These are phyloP conservation scores for Calephelis virginiensis DNA, from an alignment of 1,140 invertebrate species.

Conservation along the genomic window DNA sequence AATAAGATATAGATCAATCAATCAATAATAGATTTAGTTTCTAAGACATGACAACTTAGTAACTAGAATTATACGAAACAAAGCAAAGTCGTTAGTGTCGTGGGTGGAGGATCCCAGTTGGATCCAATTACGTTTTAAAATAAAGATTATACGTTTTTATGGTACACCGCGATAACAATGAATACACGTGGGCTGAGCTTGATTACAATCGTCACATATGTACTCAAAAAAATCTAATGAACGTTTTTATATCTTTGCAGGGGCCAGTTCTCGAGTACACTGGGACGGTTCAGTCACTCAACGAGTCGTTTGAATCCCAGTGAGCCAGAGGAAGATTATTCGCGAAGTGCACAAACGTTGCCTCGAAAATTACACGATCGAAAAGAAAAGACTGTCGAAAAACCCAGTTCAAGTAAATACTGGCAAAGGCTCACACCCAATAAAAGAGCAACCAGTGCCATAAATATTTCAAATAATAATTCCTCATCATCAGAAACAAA, in stretches of 20 bases:
- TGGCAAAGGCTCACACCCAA: conserved; percentile 77
- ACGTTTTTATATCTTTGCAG: conserved; percentile 69
- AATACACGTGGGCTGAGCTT: conserved; percentile 49
- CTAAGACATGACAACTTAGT: conserved; percentile 27
- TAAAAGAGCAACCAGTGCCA: conserved; percentile 82
- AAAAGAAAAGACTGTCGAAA: conserved; percentile 73
- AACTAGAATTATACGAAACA: conserved; percentile 43
- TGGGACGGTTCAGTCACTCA: conserved; percentile 89
- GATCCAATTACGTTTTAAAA: conserved; percentile 66
- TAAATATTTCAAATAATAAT: conserved; percentile 87
- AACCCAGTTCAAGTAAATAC: conserved; percentile 66
- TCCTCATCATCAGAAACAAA: conserved; percentile 72
- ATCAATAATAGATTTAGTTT: neutral
- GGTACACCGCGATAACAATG: conserved; percentile 59
- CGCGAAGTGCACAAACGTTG: conserved; percentile 86
- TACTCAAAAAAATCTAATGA: conserved; percentile 44
- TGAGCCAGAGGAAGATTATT: conserved; percentile 78
- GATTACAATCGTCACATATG: conserved; percentile 16
- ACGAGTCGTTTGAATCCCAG: conserved; percentile 82
- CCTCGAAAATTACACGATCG: conserved; percentile 84
- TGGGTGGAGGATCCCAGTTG: conserved; percentile 64
- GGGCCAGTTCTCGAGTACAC: conserved; percentile 80
- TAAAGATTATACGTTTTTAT: conserved; percentile 64
- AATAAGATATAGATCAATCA: neutral
- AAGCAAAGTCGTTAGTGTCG: conserved; percentile 56